Percentiles rank a stretch among this genome's conserved stretches.
phyloP scores from a whole-genome alignment of 1,140 invertebrate genomes.

The Chrysoperla carnea region DNA sequence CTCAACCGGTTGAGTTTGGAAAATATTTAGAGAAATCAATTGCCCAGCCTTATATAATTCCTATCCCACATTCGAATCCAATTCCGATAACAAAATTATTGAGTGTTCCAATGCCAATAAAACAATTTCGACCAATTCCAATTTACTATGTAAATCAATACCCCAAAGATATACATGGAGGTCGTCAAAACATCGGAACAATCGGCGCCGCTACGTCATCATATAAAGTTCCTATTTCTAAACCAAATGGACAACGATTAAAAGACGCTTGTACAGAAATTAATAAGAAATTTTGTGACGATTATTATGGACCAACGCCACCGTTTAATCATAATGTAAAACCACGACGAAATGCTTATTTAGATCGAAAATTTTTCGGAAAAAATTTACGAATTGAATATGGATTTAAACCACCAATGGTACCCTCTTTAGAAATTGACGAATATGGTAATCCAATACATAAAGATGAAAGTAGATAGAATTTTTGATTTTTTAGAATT shows the following conservation, averaged over 20 bases:
- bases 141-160: too few relatives aligned
- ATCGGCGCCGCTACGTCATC: too few relatives aligned
- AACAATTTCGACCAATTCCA: too few relatives aligned
- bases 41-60: slow-evolving; percentile 1
- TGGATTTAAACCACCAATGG: slow-evolving; percentile 60
- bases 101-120: too few relatives aligned
- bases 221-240: too few relatives aligned
- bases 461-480: slow-evolving; percentile 10
- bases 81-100: slow-evolving; percentile 5
- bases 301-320: too few relatives aligned
- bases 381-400: slow-evolving; percentile 57
- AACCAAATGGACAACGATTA: too few relatives aligned
- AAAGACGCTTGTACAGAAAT: too few relatives aligned
- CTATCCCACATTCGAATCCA: slow-evolving; percentile 7
- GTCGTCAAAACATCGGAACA: too few relatives aligned
- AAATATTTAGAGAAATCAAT: slow-evolving; percentile 17
- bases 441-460: slow-evolving; percentile 41
- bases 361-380: slow-evolving; percentile 28
- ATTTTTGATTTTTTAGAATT: too few relatives aligned
- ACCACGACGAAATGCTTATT: slow-evolving; percentile 3
- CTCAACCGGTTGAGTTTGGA: slow-evolving; percentile 26
- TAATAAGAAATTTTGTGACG: too few relatives aligned
- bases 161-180: too few relatives aligned
- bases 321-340: not conserved
- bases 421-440: slow-evolving; percentile 64